phyloP scores from a whole-genome alignment of 2,797 vertebrate genomes.

The Limosa lapponica region DNA sequence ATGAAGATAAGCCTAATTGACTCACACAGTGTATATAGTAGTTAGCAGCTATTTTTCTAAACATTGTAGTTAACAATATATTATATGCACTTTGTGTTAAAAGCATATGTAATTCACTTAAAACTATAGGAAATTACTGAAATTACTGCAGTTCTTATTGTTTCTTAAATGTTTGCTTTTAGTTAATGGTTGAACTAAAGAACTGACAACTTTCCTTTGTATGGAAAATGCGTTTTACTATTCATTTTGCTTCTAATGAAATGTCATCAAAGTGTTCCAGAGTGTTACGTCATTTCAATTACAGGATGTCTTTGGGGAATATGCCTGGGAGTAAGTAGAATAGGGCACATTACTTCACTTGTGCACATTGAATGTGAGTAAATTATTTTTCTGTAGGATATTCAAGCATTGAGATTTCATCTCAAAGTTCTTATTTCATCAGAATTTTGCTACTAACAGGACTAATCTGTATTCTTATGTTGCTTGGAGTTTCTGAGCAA shows the following conservation, averaged over 20 bases:
- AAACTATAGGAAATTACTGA: not conserved
- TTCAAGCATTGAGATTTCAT: not conserved
- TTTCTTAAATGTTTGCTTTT: not conserved
- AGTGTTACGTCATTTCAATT: not conserved
- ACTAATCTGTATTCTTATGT: not conserved
- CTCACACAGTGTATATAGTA: not conserved
- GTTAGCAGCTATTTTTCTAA: not conserved
- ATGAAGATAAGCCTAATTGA: slow-evolving; percentile 31
- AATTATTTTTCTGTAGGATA: slow-evolving; percentile 1
- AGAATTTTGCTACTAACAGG: not conserved
- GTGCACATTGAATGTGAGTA: not conserved
- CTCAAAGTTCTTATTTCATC: not conserved
- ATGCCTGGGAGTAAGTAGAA: not conserved
- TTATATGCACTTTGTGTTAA: not conserved
- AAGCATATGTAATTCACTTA: not conserved
- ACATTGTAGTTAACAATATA: not conserved
- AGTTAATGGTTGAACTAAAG: not conserved
- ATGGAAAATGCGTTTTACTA: not conserved
- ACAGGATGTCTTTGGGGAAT: slow-evolving; percentile 24
- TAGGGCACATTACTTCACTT: not conserved
- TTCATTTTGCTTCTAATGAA: slow-evolving; percentile 16
- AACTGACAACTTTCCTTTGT: not conserved
- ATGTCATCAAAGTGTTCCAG: not conserved
- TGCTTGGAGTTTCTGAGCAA: not conserved
- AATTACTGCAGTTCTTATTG: not conserved